Conservation (phyloP, 1,140 invertebrate genomes). For the Drosophila parabipectinata region DNA sequence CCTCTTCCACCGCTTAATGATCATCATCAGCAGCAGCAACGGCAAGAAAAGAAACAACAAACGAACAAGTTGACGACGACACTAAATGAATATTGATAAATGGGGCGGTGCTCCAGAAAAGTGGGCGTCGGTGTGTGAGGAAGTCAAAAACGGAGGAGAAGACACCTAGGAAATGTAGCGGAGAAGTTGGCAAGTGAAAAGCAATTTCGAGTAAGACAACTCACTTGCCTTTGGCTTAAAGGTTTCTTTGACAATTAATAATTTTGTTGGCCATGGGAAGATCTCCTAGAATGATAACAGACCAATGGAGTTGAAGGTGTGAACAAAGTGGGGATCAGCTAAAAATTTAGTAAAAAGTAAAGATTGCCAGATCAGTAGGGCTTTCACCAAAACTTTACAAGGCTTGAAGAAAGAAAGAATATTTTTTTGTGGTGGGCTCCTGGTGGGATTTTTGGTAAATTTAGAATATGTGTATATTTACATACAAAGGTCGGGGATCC, state of each 20-base stretch:
- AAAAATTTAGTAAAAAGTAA: too few relatives aligned
- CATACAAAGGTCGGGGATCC: too few relatives aligned
- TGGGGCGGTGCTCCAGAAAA: conserved; percentile 74
- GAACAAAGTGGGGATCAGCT: not conserved
- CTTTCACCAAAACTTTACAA: too few relatives aligned
- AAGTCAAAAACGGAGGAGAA: conserved; percentile 30
- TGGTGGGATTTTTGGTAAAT: too few relatives aligned
- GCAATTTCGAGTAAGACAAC: conserved; percentile 55
- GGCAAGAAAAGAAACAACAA: conserved; percentile 44
- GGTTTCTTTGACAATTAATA: conserved; percentile 52
- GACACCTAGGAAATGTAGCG: not conserved
- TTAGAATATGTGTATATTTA: too few relatives aligned
- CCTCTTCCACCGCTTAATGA: conserved; percentile 59
- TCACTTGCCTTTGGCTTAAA: conserved; percentile 49
- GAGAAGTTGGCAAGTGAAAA: conserved; percentile 46
- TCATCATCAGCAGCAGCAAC: conserved; percentile 64
- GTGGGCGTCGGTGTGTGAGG: conserved; percentile 68
- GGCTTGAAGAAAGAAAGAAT: too few relatives aligned
- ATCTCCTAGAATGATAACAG: not conserved
- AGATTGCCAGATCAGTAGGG: too few relatives aligned
- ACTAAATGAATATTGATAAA: conserved; percentile 83
- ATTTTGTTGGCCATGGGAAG: conserved; percentile 35
- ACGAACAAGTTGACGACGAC: conserved; percentile 67
- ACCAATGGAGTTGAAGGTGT: not conserved
- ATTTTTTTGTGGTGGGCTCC: too few relatives aligned